Evolutionary conservation across 2,888 invertebrate species (phyloP), one percentile per base, ranked within the genome.

Genomic region (Drosophila silvestris): DNA sequence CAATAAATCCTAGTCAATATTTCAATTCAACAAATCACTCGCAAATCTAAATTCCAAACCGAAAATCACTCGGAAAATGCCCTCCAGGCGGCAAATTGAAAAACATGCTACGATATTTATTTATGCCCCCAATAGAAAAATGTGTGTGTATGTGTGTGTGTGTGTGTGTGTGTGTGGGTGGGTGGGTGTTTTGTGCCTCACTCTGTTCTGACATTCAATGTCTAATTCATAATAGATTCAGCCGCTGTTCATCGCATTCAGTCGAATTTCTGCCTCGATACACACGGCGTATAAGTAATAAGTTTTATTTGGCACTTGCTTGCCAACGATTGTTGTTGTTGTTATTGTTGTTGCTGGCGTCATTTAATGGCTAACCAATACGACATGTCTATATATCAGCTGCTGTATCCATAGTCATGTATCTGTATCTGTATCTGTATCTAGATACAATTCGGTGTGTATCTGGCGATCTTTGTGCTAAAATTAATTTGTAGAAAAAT

Each of bases 151-250:
- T 70, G 44, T 67, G 39, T 51, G 28, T 66, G 41, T 59, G 57
- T 57, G 66, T 63, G 63, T 69, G 51, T 53, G 51, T 39, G 39
- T 37, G 47, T 65, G 41, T 54, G 52, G 35, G 44, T 35, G 50
- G 65, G 39, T 60, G 56, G 68, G 35, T 74, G 68, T 66, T 60
- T 73, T 70, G 70, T 70, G 56, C 51, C 26, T 59, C 64, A 64
- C 62, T 74, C 58, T 41, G 63, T 58, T 74, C 74, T 87, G 88
- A 82, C 90, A 85, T 90, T 86, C 90, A 90, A 82, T 64, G 88
- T 90, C 91, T 87, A 86, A 86, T 86, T 87, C 91, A 91, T 90
- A 85, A 88, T 90, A 91, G 90, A 86, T 91, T 89, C 91, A 81
- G 87, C 79, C 66, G 90, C 74, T 74, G 50, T 70, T 63, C 58